phyloP scores from a whole-genome alignment of 2,113 vertebrate species.

The Acrocephalus arundinaceus region DNA sequence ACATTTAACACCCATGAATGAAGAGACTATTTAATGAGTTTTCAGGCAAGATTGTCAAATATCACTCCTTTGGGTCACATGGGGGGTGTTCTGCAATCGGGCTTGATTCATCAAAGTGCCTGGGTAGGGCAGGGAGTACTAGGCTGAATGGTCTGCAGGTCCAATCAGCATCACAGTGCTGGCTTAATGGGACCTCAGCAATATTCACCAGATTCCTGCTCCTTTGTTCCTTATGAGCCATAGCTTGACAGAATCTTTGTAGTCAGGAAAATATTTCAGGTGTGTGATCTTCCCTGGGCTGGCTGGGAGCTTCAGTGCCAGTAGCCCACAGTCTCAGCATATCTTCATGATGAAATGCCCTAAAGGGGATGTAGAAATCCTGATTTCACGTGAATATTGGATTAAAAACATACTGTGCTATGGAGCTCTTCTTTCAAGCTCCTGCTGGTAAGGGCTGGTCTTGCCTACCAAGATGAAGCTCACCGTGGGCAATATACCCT shows the following conservation, averaged over 20 bases:
- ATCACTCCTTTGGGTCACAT: background rate
- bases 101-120: background rate
- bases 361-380: background rate
- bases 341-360: background rate
- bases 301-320: background rate
- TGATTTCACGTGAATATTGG: background rate
- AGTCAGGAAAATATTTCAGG: background rate
- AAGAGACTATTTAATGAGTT: background rate
- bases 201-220: background rate
- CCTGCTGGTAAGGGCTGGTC: background rate
- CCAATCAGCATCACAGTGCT: background rate
- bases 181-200: background rate
- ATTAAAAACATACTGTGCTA: background rate
- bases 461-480: background rate
- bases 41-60: background rate
- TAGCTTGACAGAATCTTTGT: background rate
- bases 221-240: background rate
- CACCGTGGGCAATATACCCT: background rate
- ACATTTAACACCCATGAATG: background rate
- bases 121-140: background rate
- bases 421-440: background rate
- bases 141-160: background rate
- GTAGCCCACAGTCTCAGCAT: background rate
- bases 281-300: background rate
- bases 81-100: background rate